Evolutionary conservation across 1,140 invertebrate genomes (phyloP), one percentile per base, ranked within the genome.

Genomic region (Drosophila dunni): DNA sequence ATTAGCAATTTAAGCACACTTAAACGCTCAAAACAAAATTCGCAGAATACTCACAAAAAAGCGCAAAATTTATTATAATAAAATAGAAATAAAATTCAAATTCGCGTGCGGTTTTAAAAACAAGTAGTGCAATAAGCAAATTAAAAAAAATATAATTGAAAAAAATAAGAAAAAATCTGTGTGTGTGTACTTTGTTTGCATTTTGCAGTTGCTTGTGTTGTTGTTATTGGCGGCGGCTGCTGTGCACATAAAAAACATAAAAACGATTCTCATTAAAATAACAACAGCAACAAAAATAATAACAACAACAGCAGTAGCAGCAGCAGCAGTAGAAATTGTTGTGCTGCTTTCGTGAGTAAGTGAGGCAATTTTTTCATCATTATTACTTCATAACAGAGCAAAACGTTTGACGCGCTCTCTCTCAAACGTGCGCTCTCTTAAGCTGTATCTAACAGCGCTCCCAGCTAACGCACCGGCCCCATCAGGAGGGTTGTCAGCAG

Each of bases 331-430:
- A 67, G 48, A 71, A 57, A 74, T 46, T 69, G 73, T 42, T 48
- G 46, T 34, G 15, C 6, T 13, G 9, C 29, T 46, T 46, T 45
- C 24, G 24, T 29, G 24, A 29, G 34, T 56, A 42, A 57, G 73
- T 70, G 69, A 57, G 76, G 67, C 67, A 64, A 75, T 70, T 71
- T 75, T 67, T 81, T 81, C 53, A 66, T 65, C 66, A 68, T 78
- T 78, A 75, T 84, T 84, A 80, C 78, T 81, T 81, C 79, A 81
- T 83, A 84, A 85, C 69, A 81, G 63, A 76, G 74, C 73, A 45
- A 34, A 67, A 34, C 24, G 36, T 38, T 38, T n/a, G 9, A 8
- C 34, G n/a, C 56, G 11, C 72, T 76, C 78, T 58, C 50, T 45
- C 56, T 20, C 61, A 34, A 20, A 20, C 64, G 64, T 56, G 11